A percentile compares a stretch with the other conserved stretches of the same genome.
These are phyloP conservation scores for Tyrannus savana DNA, from an alignment of 2,113 vertebrate species.

Conservation along the genomic window DNA sequence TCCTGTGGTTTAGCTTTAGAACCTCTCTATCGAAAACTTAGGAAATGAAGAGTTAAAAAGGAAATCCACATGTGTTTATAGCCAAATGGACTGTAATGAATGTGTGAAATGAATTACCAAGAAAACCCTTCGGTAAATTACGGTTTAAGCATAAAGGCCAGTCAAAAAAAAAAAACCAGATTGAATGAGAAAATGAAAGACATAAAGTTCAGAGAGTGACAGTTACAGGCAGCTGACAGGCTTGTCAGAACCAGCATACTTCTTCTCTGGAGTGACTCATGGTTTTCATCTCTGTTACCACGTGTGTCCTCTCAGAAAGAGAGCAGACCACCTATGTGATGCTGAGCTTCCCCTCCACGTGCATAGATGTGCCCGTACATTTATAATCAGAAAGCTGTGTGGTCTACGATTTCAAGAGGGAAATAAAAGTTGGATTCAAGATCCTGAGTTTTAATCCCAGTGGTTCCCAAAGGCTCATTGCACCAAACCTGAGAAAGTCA, in stretches of 20 bases:
- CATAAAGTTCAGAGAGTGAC: background rate
- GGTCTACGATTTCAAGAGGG: slow-evolving; percentile 47
- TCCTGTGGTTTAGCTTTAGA: slow-evolving; percentile 64
- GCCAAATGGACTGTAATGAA: slow-evolving; percentile 52
- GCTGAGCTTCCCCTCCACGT: background rate
- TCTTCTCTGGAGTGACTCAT: background rate
- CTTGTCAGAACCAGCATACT: background rate
- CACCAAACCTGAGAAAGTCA: slow-evolving; percentile 49
- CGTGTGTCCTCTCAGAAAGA: background rate
- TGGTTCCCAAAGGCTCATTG: background rate
- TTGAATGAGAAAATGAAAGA: background rate
- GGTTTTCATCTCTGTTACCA: background rate
- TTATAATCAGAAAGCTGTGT: slow-evolving; percentile 36
- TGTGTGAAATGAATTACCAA: slow-evolving; percentile 57
- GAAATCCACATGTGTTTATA: slow-evolving; percentile 68
- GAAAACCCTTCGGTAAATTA: slow-evolving; percentile 37
- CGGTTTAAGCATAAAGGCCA: background rate
- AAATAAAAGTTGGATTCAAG: slow-evolving; percentile 43
- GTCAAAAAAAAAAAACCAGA: background rate
- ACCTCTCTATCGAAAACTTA: slow-evolving; percentile 53
- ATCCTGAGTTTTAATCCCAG: slow-evolving; percentile 44
- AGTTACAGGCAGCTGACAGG: background rate
- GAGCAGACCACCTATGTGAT: slow-evolving; percentile 37
- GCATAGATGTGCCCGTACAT: background rate
- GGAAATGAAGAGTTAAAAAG: slow-evolving; percentile 71